These are phyloP conservation scores for Sinocyclocheilus anshuiensis DNA, from an alignment of 2,113 vertebrate genomes.

Conservation along the genomic window DNA sequence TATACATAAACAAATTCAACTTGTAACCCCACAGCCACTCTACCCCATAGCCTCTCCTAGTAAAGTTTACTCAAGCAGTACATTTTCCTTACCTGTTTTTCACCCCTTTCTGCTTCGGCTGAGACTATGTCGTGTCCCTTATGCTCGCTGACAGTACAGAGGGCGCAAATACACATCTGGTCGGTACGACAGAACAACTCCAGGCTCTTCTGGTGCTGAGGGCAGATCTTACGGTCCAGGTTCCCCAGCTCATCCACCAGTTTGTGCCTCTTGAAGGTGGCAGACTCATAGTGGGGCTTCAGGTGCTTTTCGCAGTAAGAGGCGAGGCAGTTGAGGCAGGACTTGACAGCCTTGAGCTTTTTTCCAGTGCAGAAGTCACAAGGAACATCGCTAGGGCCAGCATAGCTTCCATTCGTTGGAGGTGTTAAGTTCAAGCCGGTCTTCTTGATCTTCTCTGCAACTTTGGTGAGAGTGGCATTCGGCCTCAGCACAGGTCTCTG, in stretches of 20 bases:
- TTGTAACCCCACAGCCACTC: not conserved
- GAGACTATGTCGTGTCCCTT: conserved; percentile 79
- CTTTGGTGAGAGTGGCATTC: conserved; percentile 78
- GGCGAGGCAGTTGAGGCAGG: conserved; percentile 77
- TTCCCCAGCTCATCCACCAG: conserved; percentile 75
- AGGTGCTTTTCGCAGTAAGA: conserved; percentile 84
- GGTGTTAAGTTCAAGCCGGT: conserved; percentile 60
- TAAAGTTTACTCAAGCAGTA: not conserved
- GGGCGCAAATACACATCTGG: conserved; percentile 72
- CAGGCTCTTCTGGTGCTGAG: conserved; percentile 78
- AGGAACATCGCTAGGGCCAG: conserved; percentile 65
- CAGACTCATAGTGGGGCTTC: conserved; percentile 79
- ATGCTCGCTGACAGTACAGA: conserved; percentile 82
- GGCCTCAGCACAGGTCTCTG: conserved; percentile 80
- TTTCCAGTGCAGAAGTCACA: conserved; percentile 80
- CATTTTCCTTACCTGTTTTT: conserved; percentile 76
- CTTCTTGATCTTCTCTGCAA: conserved; percentile 82
- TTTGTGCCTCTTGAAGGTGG: conserved; percentile 78
- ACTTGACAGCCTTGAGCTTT: conserved; percentile 79
- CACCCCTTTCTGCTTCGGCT: conserved; percentile 77
- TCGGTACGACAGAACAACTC: conserved; percentile 81
- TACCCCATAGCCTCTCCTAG: not conserved
- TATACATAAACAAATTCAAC: not conserved
- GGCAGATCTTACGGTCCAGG: conserved; percentile 78
- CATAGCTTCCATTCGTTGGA: conserved; percentile 67